Percentiles rank a stretch among this genome's conserved stretches.
Conservation (phyloP, 2,113 vertebrate genomes). For the Tragelaphus strepsiceros region DNA sequence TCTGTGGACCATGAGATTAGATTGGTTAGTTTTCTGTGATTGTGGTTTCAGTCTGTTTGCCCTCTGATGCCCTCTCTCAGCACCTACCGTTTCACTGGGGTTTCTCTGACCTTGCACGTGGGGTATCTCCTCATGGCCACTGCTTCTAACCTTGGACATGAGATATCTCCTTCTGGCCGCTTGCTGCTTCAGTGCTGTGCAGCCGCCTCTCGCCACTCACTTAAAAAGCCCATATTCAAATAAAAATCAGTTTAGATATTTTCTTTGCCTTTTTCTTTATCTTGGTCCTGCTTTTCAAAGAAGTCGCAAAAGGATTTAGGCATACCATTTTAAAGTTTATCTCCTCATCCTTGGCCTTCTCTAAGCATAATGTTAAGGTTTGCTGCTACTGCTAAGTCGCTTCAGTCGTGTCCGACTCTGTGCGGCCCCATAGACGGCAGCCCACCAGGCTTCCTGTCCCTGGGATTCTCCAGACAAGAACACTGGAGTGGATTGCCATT, state of each 20-base stretch:
- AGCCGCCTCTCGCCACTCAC: rapidly evolving
- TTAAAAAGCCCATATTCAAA: background rate
- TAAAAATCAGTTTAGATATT: background rate
- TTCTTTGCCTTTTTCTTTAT: background rate
- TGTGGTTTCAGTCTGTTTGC: too few relatives aligned
- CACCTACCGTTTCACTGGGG: background rate
- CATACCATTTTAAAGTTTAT: background rate
- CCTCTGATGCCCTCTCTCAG: too few relatives aligned
- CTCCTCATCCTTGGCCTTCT: background rate
- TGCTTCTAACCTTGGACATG: too few relatives aligned
- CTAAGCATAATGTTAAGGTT: background rate
- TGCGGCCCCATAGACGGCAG: too few relatives aligned
- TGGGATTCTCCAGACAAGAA: too few relatives aligned
- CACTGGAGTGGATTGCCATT: too few relatives aligned
- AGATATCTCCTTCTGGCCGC: background rate
- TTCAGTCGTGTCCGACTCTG: too few relatives aligned
- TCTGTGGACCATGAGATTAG: too few relatives aligned
- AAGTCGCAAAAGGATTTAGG: background rate
- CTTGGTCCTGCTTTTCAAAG: background rate
- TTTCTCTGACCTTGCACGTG: background rate
- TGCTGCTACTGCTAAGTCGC: too few relatives aligned
- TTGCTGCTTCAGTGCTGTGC: background rate
- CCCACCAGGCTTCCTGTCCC: too few relatives aligned
- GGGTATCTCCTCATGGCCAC: too few relatives aligned
- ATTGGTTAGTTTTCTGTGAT: too few relatives aligned